Evolutionary conservation across 2,888 invertebrate species (phyloP).

Genomic region (Dolichopus griseipennis): DNA sequence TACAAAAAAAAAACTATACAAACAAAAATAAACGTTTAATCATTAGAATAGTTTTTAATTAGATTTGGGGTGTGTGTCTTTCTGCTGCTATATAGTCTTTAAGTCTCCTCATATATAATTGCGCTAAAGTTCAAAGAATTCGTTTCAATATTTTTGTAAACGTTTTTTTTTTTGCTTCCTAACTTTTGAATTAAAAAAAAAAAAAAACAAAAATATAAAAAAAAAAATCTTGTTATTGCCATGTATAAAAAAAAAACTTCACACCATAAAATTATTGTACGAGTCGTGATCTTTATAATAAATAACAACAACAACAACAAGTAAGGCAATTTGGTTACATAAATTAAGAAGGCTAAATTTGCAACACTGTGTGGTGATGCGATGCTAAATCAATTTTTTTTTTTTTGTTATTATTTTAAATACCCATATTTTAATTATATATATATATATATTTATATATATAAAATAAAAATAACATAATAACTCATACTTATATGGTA

Average conservation of each 20-base stretch:
- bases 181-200: too few species aligned
- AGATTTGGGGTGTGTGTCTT: conserved; percentile 3
- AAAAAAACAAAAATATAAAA: background rate
- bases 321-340: background rate
- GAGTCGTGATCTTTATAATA: background rate
- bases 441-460: background rate
- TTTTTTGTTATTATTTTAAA: too few species aligned
- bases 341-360: background rate
- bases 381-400: background rate
- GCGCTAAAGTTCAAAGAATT: background rate
- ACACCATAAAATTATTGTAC: background rate
- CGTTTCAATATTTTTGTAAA: too few species aligned
- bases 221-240: background rate
- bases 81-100: too few species aligned
- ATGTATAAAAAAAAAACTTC: background rate
- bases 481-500: too few species aligned
- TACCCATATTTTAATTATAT: too few species aligned
- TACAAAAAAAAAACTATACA: too few species aligned
- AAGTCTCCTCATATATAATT: background rate
- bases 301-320: too few species aligned
- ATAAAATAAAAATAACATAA: background rate
- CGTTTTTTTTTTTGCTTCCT: too few species aligned
- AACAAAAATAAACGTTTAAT: too few species aligned
- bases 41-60: background rate
- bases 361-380: background rate